Evolutionary conservation across 2,797 vertebrate species (phyloP).

Genomic region (Babyrousa celebensis): DNA sequence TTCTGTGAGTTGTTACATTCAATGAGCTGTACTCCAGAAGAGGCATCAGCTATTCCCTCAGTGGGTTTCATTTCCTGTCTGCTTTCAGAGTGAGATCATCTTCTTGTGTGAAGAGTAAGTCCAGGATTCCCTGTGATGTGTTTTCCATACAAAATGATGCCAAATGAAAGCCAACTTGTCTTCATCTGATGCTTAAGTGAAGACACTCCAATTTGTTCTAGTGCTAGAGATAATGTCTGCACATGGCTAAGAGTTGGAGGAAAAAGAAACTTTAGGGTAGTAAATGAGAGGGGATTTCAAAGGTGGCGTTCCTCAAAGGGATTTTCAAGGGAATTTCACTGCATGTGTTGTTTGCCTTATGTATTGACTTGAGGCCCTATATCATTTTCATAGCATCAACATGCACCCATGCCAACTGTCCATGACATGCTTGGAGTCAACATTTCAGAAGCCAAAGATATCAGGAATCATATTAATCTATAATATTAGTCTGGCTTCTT

Average conservation of each 20-base stretch:
- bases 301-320: neutral
- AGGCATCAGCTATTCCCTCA: neutral
- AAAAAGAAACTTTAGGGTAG: neutral
- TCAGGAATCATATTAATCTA: neutral
- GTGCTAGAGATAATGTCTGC: neutral
- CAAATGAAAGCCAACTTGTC: neutral
- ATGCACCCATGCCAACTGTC: neutral
- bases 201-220: neutral
- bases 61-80: neutral
- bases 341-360: neutral
- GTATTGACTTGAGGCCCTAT: neutral
- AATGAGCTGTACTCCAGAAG: neutral
- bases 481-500: neutral
- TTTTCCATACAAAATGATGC: neutral
- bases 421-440: neutral
- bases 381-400: neutral
- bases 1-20: neutral
- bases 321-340: constrained; percentile 37
- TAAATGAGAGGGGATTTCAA: neutral
- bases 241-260: neutral
- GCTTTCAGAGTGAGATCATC: neutral
- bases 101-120: neutral
- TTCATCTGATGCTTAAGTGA: neutral
- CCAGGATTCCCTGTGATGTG: neutral
- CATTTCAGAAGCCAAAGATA: constrained; percentile 15